phyloP scores from a whole-genome alignment of 2,888 invertebrate genomes.

The Hymenopus coronatus region DNA sequence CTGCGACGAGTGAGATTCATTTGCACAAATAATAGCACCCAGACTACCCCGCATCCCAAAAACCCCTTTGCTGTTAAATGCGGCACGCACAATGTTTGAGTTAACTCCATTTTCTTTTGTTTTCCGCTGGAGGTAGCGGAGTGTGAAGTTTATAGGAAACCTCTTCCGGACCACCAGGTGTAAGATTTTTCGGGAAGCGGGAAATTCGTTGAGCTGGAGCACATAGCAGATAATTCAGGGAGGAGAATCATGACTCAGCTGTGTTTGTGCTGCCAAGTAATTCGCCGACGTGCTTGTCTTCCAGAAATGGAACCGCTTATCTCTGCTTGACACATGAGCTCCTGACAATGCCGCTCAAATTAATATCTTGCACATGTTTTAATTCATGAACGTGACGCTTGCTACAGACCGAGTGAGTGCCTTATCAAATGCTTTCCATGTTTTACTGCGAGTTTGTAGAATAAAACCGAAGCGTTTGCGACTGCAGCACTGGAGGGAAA shows the following conservation, averaged over 20 bases:
- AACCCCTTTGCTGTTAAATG: neutral
- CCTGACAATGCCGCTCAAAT: neutral
- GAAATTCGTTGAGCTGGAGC: neutral
- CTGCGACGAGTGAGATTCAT: neutral
- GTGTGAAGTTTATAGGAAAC: neutral
- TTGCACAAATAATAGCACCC: neutral
- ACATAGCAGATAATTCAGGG: neutral
- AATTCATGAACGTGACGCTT: neutral
- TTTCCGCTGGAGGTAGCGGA: neutral
- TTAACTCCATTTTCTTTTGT: neutral
- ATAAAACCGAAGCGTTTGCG: too few species aligned
- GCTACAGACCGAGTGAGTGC: too few species aligned
- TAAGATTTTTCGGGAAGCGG: neutral
- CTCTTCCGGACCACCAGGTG: neutral
- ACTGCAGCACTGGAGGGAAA: too few species aligned
- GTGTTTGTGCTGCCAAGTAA: neutral
- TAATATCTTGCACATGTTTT: neutral
- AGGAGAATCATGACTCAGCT: neutral
- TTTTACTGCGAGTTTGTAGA: too few species aligned
- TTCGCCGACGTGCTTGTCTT: neutral
- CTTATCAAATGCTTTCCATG: too few species aligned
- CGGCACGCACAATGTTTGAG: neutral
- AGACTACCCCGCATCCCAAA: neutral
- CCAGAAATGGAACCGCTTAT: neutral
- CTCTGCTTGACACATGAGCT: neutral